Conservation (phyloP, 2,888 invertebrate species). For the Sesia bembeciformis region DNA sequence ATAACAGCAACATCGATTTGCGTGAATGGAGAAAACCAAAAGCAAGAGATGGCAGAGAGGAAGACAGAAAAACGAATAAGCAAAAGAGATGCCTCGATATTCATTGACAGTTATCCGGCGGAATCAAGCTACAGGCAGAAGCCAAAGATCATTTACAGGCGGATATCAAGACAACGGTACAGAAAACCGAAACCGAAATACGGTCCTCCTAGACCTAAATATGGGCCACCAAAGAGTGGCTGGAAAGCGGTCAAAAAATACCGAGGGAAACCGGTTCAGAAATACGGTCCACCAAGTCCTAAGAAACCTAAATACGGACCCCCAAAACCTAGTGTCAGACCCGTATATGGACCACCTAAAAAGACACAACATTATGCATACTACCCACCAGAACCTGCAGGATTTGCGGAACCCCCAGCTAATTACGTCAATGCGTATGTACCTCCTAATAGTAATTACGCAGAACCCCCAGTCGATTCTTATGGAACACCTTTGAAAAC, state of each 20-base stretch:
- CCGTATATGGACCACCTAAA: constrained; percentile 13
- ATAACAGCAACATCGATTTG: constrained; percentile 39
- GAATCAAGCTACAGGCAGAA: constrained; percentile 27
- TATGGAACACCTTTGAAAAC: constrained; percentile 36
- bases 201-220: constrained; percentile 24
- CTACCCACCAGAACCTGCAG: constrained; percentile 23
- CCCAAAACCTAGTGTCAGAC: background rate
- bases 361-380: constrained; percentile 17
- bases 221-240: constrained; percentile 14
- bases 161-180: constrained; percentile 27
- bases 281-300: constrained; percentile 11
- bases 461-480: constrained; percentile 42
- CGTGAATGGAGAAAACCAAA: constrained; percentile 18
- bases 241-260: background rate
- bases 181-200: constrained; percentile 26
- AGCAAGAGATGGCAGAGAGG: constrained; percentile 18
- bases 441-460: constrained; percentile 20
- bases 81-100: constrained; percentile 39
- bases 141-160: constrained; percentile 41
- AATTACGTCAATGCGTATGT: constrained; percentile 17
- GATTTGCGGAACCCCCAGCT: constrained; percentile 53
- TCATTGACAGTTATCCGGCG: constrained; percentile 36
- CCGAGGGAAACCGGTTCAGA: background rate
- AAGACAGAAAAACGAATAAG: constrained; percentile 15
- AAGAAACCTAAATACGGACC: constrained; percentile 25